Evolutionary conservation across 2,797 vertebrate genomes (phyloP).

Genomic region (Cercopithecus mitis): DNA sequence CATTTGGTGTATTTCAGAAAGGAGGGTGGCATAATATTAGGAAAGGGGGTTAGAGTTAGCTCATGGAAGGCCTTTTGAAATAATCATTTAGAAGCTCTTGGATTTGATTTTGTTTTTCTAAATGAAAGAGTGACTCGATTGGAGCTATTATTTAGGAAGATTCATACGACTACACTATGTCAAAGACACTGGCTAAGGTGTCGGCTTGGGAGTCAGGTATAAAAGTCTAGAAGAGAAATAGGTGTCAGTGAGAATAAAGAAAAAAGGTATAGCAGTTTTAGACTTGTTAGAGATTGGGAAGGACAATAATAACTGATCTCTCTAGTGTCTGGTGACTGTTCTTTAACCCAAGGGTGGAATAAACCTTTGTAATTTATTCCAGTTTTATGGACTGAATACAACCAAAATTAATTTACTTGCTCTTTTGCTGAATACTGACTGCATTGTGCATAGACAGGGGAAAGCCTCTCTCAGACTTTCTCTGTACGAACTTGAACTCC

Average conservation of each 20-base stretch:
- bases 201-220: not conserved
- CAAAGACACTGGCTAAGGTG: not conserved
- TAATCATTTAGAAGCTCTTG: not conserved
- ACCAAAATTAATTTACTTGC: not conserved
- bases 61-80: not conserved
- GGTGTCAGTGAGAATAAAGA: not conserved
- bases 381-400: not conserved
- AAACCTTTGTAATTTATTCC: not conserved
- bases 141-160: not conserved
- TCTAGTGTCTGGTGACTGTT: not conserved
- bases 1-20: not conserved
- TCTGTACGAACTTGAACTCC: not conserved
- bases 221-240: not conserved
- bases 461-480: not conserved
- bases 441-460: not conserved
- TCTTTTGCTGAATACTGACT: not conserved
- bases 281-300: not conserved
- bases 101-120: not conserved
- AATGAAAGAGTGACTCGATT: not conserved
- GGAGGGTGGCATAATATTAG: not conserved
- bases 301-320: not conserved
- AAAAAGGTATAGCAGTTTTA: not conserved
- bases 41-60: not conserved
- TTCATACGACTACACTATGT: not conserved
- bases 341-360: not conserved